Percentiles rank a stretch among this genome's conserved stretches.
Conservation (phyloP, 2,888 invertebrate genomes). For the Dinocampus coccinellae region DNA sequence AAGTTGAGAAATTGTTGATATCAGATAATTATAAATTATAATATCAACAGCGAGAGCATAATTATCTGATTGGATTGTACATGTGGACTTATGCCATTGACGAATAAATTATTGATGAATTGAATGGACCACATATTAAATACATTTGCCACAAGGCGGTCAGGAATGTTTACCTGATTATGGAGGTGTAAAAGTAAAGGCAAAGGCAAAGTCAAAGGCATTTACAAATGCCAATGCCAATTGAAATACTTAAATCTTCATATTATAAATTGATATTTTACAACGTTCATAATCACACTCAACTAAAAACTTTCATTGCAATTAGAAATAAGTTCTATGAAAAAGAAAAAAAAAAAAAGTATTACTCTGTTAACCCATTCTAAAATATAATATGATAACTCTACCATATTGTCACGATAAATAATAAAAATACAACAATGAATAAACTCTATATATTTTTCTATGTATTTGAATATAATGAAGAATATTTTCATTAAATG, state of each 20-base stretch:
- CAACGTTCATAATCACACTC: not conserved
- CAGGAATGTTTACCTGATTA: constrained; percentile 10
- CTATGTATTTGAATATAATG: too few relatives aligned
- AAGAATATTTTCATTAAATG: too few relatives aligned
- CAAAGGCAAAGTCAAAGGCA: not conserved
- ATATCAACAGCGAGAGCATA: not conserved
- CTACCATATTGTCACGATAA: not conserved
- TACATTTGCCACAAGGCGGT: not conserved
- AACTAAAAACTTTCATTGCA: not conserved
- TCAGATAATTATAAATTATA: not conserved
- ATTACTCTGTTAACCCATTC: not conserved
- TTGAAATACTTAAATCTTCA: not conserved
- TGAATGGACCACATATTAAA: not conserved
- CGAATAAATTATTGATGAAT: not conserved
- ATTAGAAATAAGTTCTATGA: not conserved
- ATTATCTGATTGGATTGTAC: not conserved
- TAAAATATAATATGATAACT: not conserved
- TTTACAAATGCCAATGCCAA: not conserved
- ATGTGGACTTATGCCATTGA: not conserved
- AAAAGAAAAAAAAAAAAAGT: too few relatives aligned
- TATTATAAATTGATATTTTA: not conserved
- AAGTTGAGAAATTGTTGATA: constrained; percentile 36
- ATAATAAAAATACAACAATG: not conserved
- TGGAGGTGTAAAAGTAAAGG: not conserved
- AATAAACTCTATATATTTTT: constrained; percentile 1